Evolutionary conservation across 2,113 vertebrate species (phyloP).

Genomic region (Pipa parva): DNA sequence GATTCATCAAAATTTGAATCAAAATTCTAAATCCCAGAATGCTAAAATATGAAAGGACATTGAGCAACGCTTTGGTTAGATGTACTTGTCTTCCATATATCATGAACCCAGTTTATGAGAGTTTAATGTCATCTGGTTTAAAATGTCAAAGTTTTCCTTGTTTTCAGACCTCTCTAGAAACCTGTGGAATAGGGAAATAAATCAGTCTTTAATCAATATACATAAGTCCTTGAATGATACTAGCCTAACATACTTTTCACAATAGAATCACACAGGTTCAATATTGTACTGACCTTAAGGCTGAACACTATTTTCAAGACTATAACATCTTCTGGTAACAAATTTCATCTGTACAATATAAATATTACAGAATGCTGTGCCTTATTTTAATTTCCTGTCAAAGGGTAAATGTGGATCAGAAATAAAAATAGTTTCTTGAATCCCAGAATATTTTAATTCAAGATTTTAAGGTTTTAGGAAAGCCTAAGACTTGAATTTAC

Average conservation of each 20-base stretch:
- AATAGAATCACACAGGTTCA: background rate
- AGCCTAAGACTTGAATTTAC: too few relatives aligned
- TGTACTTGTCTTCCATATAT: background rate
- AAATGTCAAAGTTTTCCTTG: constrained; percentile 1
- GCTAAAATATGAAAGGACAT: too few relatives aligned
- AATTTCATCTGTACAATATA: constrained; percentile 6
- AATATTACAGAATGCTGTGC: background rate
- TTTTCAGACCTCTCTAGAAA: background rate
- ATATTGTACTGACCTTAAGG: background rate
- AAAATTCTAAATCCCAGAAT: too few relatives aligned
- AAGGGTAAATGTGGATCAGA: background rate
- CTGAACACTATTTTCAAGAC: background rate
- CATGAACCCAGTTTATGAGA: constrained; percentile 1
- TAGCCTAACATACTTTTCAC: background rate
- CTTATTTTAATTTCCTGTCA: constrained; percentile 2
- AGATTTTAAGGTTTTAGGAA: too few relatives aligned
- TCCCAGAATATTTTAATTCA: too few relatives aligned
- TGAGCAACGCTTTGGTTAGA: too few relatives aligned
- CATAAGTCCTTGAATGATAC: constrained; percentile 5
- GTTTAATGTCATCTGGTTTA: background rate
- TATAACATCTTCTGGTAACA: background rate
- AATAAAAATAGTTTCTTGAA: too few relatives aligned
- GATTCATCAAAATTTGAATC: too few relatives aligned
- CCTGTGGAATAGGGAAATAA: background rate
- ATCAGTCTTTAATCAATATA: constrained; percentile 4